Evolutionary conservation across 2,113 vertebrate genomes (phyloP).

Genomic region (Hucho hucho): DNA sequence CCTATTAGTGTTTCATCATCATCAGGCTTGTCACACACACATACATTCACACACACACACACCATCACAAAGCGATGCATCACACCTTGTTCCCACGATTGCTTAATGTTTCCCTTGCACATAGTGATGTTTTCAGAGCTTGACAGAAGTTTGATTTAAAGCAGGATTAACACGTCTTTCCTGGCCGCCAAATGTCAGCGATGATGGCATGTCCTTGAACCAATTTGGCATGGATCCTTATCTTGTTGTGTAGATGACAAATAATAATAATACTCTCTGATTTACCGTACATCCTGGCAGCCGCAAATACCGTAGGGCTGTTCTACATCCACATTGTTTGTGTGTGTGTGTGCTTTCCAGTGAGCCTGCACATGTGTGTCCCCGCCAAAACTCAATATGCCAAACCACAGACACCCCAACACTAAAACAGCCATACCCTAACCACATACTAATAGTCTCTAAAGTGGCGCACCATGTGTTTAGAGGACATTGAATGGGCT

Average conservation of each 20-base stretch:
- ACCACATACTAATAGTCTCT: too few relatives aligned
- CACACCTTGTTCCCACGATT: too few relatives aligned
- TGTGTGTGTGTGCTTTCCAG: not conserved
- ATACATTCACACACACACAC: not conserved
- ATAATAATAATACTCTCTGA: too few relatives aligned
- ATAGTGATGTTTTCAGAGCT: not conserved
- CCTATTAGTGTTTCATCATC: not conserved
- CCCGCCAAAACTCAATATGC: too few relatives aligned
- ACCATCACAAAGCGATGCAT: not conserved
- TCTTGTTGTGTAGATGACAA: too few relatives aligned
- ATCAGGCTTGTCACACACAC: not conserved
- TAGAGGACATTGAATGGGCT: too few relatives aligned
- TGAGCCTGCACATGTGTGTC: not conserved
- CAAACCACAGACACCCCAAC: too few relatives aligned
- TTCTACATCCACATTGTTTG: not conserved
- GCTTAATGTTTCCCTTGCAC: not conserved
- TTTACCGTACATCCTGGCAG: too few relatives aligned
- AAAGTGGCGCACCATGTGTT: too few relatives aligned
- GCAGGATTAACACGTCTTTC: not conserved
- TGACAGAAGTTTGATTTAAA: not conserved
- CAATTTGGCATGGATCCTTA: not conserved
- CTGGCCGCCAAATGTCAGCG: constrained; percentile 3
- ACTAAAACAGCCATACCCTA: too few relatives aligned
- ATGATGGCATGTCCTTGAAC: not conserved
- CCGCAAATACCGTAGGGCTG: too few relatives aligned